Conservation (phyloP, 2,888 invertebrate species). For the Torymus auratus region DNA sequence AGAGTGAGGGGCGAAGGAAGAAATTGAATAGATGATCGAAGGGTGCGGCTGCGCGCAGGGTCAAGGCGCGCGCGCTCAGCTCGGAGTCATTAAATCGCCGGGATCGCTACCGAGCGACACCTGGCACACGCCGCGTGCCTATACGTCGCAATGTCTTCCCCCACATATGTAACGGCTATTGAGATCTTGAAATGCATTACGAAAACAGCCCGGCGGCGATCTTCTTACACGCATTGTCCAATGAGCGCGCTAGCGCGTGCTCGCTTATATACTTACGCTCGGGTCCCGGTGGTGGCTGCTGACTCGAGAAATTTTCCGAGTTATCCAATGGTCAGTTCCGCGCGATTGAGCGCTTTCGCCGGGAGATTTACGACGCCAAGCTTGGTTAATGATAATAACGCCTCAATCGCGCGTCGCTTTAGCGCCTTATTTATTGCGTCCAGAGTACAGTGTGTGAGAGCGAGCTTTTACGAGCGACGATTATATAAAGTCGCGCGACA, state of each 20-base stretch:
- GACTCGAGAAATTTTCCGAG: constrained; percentile 39
- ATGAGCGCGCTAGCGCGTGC: too few species aligned
- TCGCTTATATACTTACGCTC: too few species aligned
- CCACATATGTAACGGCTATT: neutral
- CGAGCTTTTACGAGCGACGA: too few species aligned
- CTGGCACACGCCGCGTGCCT: constrained; percentile 45
- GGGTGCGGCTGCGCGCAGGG: constrained; percentile 1
- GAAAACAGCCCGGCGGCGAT: constrained; percentile 9
- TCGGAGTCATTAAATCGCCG: constrained; percentile 50
- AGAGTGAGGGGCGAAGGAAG: constrained; percentile 4
- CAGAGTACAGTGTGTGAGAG: too few species aligned
- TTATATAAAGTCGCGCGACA: too few species aligned
- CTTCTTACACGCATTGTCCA: neutral
- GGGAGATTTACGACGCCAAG: constrained; percentile 40
- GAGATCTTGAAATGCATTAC: constrained; percentile 37
- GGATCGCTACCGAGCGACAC: constrained; percentile 34
- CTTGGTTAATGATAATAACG: constrained; percentile 13
- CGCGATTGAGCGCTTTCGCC: neutral
- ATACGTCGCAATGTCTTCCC: neutral
- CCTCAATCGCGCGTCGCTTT: neutral
- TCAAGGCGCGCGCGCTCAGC: constrained; percentile 33
- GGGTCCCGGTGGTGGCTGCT: neutral
- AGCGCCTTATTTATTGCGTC: constrained; percentile 1
- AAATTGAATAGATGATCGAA: constrained; percentile 32
- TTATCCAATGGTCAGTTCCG: constrained; percentile 18